Conservation (phyloP, 2,888 invertebrate genomes). For the Drosophila dives region DNA sequence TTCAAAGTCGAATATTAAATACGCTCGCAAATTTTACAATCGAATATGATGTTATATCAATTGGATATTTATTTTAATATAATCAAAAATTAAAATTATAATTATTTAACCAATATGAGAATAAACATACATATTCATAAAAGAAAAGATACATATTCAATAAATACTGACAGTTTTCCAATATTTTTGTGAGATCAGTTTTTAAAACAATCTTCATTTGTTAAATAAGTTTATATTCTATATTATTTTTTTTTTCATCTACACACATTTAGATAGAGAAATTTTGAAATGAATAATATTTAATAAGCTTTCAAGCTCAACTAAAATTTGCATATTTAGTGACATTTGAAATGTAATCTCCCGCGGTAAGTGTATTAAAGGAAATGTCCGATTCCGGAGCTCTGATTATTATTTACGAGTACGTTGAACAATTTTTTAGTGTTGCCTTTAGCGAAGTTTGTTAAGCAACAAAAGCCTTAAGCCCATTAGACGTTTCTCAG, state of each 20-base stretch:
- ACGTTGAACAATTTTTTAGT: slow-evolving; percentile 47
- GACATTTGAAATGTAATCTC: background rate
- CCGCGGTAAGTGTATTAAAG: background rate
- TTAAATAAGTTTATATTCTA: background rate
- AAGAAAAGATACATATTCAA: background rate
- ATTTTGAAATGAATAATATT: background rate
- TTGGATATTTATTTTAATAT: accelerated
- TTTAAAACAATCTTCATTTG: background rate
- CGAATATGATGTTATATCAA: background rate
- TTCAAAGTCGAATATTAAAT: slow-evolving; percentile 1
- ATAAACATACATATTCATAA: no score
- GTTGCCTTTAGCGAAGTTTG: slow-evolving; percentile 41
- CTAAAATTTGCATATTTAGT: background rate
- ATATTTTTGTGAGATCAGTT: background rate
- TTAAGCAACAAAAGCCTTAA: slow-evolving; percentile 57
- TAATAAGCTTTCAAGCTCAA: background rate
- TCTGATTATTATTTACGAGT: slow-evolving; percentile 68
- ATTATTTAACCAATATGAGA: no score
- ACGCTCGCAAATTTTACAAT: background rate
- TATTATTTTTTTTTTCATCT: background rate
- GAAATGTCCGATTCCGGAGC: slow-evolving; percentile 17
- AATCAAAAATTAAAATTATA: no score
- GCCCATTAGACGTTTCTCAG: slow-evolving; percentile 39
- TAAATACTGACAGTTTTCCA: background rate
- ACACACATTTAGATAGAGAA: background rate